phyloP scores from a whole-genome alignment of 2,113 vertebrate genomes.

The Dipodomys stephensi region DNA sequence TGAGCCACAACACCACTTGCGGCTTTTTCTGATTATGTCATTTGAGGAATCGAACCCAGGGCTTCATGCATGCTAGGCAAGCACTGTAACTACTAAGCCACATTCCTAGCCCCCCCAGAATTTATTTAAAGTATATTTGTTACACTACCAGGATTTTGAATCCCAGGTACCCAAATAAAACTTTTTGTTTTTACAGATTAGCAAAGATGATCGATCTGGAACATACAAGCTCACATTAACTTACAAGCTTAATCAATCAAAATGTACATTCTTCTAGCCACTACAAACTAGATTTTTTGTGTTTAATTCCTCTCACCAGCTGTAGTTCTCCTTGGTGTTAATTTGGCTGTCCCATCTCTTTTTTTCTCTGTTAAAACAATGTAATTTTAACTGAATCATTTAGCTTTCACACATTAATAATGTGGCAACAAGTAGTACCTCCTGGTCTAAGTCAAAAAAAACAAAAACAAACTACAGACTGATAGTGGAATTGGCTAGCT shows the following conservation, averaged over 20 bases:
- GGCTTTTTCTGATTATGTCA: too few species aligned
- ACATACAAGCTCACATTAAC: neutral
- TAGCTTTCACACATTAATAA: neutral
- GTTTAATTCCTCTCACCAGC: neutral
- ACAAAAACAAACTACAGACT: neutral
- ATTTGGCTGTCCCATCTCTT: neutral
- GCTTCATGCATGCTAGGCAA: too few species aligned
- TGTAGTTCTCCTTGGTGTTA: neutral
- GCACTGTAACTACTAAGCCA: too few species aligned
- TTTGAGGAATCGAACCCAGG: too few species aligned
- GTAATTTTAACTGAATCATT: neutral
- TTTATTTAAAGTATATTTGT: slow-evolving; percentile 12
- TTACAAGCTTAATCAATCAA: neutral
- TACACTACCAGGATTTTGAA: neutral
- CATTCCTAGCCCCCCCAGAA: neutral
- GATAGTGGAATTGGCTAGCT: neutral
- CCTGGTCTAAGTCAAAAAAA: neutral
- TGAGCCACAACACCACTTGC: too few species aligned
- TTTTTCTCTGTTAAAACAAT: neutral
- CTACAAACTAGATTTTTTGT: too few species aligned
- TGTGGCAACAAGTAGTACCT: neutral
- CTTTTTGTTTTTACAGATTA: slow-evolving; percentile 22
- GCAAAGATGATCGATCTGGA: neutral
- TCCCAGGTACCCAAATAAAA: neutral
- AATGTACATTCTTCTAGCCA: neutral